Conservation (phyloP, 1,140 invertebrate species). For the Hyles euphorbiae region DNA sequence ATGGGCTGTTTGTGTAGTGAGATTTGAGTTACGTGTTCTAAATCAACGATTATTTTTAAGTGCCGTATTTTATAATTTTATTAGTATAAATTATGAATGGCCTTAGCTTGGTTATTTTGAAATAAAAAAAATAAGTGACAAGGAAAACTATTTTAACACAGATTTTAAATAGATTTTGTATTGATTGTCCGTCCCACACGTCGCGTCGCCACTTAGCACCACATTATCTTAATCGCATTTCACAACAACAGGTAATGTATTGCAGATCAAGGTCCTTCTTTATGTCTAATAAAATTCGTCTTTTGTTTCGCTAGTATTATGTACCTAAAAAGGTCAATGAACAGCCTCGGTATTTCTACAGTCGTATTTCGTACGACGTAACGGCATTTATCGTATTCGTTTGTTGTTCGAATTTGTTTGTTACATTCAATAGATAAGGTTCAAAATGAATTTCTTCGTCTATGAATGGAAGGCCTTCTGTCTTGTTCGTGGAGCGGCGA, state of each 20-base stretch:
- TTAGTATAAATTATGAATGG: too few relatives aligned
- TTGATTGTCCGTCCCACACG: neutral
- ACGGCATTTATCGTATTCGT: conserved; percentile 33
- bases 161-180: neutral
- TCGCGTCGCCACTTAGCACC: neutral
- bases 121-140: neutral
- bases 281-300: conserved; percentile 62
- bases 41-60: too few relatives aligned
- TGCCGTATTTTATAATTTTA: neutral
- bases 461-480: conserved; percentile 49
- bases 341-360: conserved; percentile 72
- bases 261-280: conserved; percentile 63
- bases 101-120: neutral
- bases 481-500: conserved; percentile 31
- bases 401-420: conserved; percentile 32
- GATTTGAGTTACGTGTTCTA: too few relatives aligned
- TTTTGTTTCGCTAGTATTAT: conserved; percentile 69
- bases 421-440: conserved; percentile 46
- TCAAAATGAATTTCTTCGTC: conserved; percentile 37
- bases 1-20: too few relatives aligned
- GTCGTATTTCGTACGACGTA: conserved; percentile 42
- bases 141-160: too few relatives aligned
- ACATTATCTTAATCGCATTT: conserved; percentile 12
- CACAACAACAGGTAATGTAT: conserved; percentile 33
- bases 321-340: conserved; percentile 73